Conservation (phyloP, 2,113 vertebrate genomes). For the Marmota flaviventris region DNA sequence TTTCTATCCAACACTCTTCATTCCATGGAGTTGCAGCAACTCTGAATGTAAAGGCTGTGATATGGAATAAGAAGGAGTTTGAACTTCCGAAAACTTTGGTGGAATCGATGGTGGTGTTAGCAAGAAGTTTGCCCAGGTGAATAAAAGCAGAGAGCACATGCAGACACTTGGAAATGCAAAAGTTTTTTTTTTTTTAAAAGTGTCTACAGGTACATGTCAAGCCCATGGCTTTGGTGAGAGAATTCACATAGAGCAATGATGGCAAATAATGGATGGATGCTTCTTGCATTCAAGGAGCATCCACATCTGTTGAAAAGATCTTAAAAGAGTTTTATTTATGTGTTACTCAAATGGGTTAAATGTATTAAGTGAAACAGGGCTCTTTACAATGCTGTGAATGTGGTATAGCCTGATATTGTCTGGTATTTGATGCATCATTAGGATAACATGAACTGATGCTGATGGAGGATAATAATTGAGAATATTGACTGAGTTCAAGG, state of each 20-base stretch:
- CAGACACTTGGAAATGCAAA: slow-evolving; percentile 89
- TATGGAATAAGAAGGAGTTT: slow-evolving; percentile 87
- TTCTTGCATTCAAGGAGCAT: slow-evolving; percentile 91
- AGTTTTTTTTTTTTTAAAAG: slow-evolving; percentile 82
- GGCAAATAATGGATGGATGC: slow-evolving; percentile 90
- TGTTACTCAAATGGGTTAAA: slow-evolving; percentile 89
- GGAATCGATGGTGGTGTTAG: slow-evolving; percentile 92
- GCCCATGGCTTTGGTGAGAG: slow-evolving; percentile 93
- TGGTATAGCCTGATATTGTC: slow-evolving; percentile 91
- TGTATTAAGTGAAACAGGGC: slow-evolving; percentile 90
- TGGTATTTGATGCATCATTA: slow-evolving; percentile 92
- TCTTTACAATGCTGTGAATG: slow-evolving; percentile 89
- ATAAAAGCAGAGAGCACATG: slow-evolving; percentile 90
- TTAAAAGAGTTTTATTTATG: slow-evolving; percentile 88
- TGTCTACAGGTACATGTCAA: slow-evolving; percentile 91
- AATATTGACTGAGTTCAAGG: slow-evolving; percentile 88
- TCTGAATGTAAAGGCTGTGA: slow-evolving; percentile 88
- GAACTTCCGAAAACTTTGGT: slow-evolving; percentile 92
- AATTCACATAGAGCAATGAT: slow-evolving; percentile 92
- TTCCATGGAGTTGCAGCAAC: slow-evolving; percentile 87
- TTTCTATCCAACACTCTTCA: slow-evolving; percentile 92
- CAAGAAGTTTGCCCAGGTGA: slow-evolving; percentile 93
- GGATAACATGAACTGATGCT: slow-evolving; percentile 90
- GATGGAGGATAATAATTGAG: slow-evolving; percentile 85
- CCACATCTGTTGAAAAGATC: slow-evolving; percentile 87